A percentile compares a stretch with the other conserved stretches of the same genome.
Conservation (phyloP, 2,797 vertebrate species). For the Pipistrellus pygmaeus region DNA sequence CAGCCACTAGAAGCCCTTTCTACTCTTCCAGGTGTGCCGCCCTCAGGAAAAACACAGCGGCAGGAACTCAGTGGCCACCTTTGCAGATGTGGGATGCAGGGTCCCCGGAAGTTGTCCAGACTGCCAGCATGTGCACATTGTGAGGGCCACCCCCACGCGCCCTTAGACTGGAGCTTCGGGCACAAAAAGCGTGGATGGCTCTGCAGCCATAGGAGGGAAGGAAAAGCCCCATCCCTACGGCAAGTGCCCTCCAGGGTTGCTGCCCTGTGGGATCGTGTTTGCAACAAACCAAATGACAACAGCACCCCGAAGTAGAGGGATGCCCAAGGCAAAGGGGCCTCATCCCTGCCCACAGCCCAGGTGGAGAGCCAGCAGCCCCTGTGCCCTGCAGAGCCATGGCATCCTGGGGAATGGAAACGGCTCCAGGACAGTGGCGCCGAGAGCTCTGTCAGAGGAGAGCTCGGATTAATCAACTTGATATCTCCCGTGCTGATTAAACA, state of each 20-base stretch:
- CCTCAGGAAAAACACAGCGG: neutral
- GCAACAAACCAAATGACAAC: no score
- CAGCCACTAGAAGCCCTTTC: neutral
- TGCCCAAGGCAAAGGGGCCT: neutral
- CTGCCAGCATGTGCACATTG: fast-evolving
- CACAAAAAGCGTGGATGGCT: neutral
- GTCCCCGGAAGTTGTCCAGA: neutral
- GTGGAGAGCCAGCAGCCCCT: fast-evolving
- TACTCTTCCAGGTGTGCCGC: no score
- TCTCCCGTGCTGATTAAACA: slow-evolving; percentile 91
- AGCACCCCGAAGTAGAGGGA: neutral
- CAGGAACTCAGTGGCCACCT: neutral
- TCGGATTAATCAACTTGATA: slow-evolving; percentile 89
- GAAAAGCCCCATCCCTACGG: no score
- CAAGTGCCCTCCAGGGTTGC: neutral
- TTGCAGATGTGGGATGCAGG: neutral
- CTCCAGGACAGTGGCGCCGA: slow-evolving; percentile 38
- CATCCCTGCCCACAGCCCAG: no score
- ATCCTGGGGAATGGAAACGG: slow-evolving; percentile 69
- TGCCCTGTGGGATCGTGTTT: fast-evolving
- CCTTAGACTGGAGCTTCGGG: fast-evolving
- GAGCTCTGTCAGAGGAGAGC: slow-evolving; percentile 78
- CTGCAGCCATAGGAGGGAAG: neutral
- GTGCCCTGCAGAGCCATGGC: neutral
- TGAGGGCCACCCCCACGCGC: neutral